Evolutionary conservation across 2,888 invertebrate species (phyloP).

Genomic region (Oxyscelio sp.): DNA sequence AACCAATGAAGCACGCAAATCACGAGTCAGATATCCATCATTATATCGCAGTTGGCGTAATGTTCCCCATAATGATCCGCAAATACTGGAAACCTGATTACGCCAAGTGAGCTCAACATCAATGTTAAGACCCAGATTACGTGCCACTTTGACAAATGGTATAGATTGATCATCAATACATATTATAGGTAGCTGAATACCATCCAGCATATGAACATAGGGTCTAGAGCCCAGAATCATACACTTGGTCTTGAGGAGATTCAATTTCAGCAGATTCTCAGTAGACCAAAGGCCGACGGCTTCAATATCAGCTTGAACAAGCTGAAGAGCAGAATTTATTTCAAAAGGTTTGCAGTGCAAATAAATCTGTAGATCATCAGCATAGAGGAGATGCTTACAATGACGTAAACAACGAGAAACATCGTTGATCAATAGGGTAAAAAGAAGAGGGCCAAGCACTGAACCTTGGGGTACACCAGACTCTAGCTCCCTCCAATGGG

Average conservation of each 20-base stretch:
- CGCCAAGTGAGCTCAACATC: no score
- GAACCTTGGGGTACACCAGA: no score
- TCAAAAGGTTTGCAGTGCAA: not conserved
- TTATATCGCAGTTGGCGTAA: not conserved
- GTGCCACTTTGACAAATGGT: no score
- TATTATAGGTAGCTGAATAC: no score
- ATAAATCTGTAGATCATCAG: constrained; percentile 62
- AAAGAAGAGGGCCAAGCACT: constrained; percentile 47
- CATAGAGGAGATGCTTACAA: constrained; percentile 40
- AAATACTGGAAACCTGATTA: no score
- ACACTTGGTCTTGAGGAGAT: constrained; percentile 1
- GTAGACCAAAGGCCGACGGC: not conserved
- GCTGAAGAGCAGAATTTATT: not conserved
- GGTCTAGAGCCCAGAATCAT: not conserved
- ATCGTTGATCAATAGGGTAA: constrained; percentile 34
- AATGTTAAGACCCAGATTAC: no score
- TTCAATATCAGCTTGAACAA: not conserved
- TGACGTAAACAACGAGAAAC: not conserved
- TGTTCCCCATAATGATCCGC: not conserved
- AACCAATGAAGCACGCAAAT: not conserved
- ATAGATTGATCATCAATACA: no score
- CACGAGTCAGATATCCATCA: not conserved
- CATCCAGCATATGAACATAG: not conserved
- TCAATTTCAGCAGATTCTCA: not conserved
- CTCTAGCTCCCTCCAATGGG: no score